Evolutionary conservation across 2,888 invertebrate species (phyloP), one percentile per base, ranked within the genome.

Genomic region (Pandemis corylana): DNA sequence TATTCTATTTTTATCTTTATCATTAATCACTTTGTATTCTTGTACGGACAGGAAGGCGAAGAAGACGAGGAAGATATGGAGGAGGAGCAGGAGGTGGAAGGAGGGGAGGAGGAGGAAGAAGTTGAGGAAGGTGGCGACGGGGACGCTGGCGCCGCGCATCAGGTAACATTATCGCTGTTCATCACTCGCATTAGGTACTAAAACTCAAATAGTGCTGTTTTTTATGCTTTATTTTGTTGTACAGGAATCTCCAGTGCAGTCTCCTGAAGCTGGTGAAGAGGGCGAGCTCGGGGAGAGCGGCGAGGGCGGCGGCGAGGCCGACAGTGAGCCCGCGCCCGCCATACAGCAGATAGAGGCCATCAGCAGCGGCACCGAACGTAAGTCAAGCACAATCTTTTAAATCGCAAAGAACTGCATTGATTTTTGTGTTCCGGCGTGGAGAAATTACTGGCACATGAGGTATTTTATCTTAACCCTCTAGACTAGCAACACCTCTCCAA

Each of bases 341-440:
- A 90, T 91, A 79, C 95, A 93, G 81, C 95, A 96, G 88, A 96
- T 96, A 76, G 96, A 97, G 85, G 96, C 97, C 69, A 97, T 97
- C 78, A 97, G 97, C 88, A 97, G 97, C 84, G 97, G 96, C 82
- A 96, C 96, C 28, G 96, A 96, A 81, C 95, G 95, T 95, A 79
- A 79, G 88, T 86, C 78, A 41, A 59, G 13, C 46, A 7, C 13
- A 64, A 5, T 7, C 49, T 7, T 46, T 5, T 12, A 46, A n/a
- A n/a, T 20, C 20, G 20, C 1, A 20, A 20, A 20, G 20, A 0
- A 1, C 20, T 20, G 20, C 20, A 20, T 20, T 20, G 20, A 20
- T 20, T 20, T 20, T 20, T 20, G 20, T 20, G 20, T 20, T 20
- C 20, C 20, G 20, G 20, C 20, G 20, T 20, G 20, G 20, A 20